A percentile compares a stretch with the other conserved stretches of the same genome.
Evolutionary conservation across 2,797 vertebrate genomes (phyloP).

Genomic region (Mallotus villosus): DNA sequence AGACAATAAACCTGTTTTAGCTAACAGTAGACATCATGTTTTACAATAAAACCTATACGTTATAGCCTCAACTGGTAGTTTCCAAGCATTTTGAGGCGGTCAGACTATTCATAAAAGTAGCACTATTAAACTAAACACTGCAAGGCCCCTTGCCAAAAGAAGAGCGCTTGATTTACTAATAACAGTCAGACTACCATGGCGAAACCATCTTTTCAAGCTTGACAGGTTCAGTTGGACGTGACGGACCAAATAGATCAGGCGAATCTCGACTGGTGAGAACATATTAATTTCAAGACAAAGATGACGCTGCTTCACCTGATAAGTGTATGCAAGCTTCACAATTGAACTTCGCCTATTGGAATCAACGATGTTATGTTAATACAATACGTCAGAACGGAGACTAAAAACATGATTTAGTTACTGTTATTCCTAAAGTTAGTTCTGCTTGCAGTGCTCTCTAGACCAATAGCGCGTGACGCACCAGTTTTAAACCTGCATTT

Average conservation of each 20-base stretch:
- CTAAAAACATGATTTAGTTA: neutral
- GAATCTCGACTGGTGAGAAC: constrained; percentile 5
- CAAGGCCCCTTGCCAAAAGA: constrained; percentile 35
- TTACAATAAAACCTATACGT: too few relatives aligned
- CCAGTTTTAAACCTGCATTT: too few relatives aligned
- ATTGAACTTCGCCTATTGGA: neutral
- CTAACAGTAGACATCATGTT: too few relatives aligned
- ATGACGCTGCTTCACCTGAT: neutral
- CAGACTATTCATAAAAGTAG: constrained; percentile 18
- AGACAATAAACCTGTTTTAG: too few relatives aligned
- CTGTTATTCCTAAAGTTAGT: too few relatives aligned
- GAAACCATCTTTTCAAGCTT: constrained; percentile 53
- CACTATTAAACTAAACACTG: constrained; percentile 17
- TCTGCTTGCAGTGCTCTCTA: too few relatives aligned
- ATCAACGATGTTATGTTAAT: neutral
- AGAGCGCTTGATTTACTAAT: constrained; percentile 47
- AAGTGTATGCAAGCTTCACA: neutral
- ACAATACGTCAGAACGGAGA: too few relatives aligned
- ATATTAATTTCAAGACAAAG: constrained; percentile 11
- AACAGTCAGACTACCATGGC: constrained; percentile 52
- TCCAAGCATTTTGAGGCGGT: constrained; percentile 7
- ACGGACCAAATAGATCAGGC: constrained; percentile 23
- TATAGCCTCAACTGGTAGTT: neutral
- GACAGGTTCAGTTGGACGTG: constrained; percentile 47
- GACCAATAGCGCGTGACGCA: too few relatives aligned